Base-by-base conservation (phyloP, 2,113 vertebrate genomes). In the Reinhardtius hippoglossoides region DNA sequence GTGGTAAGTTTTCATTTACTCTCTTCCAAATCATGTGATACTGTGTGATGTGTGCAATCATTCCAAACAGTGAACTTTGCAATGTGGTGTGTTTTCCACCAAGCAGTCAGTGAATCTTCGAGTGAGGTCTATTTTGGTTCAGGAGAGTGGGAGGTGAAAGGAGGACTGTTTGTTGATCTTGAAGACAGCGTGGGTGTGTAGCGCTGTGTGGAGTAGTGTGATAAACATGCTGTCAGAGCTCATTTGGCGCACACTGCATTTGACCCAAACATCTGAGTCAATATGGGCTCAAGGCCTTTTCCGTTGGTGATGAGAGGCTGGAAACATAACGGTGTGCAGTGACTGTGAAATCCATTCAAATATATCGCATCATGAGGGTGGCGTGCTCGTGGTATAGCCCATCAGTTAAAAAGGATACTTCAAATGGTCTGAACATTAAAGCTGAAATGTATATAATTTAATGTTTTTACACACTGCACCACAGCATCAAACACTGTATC, bases 161-260 rank as follows among this genome's bases (percentile, higher is more conserved):
- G 63, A 79, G 70, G 82, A 58, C 86, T 92, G 86, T 91, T 91
- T 89, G 83, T 91, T 91, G 86, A 71, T 84, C 83, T 78, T 71
- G 68, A 83, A 75, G 88, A 83, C 81, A n/a, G 83, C 74, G 89
- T 91, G 90, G 90, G 90, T 69, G 91, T 90, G 83, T 71, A 58
- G 80, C 75, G 74, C 85, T 77, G 87, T 85, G 87, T 91, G 90
- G 86, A 82, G 76, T 75, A 57, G 76, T 79, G 82, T 70, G 88
- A 92, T 87, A 90, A 90, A 90, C 83, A 89, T 67, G 83, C 87
- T 83, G 90, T 88, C 85, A 84, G 88, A 91, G 92, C 89, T 91
- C 87, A 87, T 89, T 88, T 91, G 81, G 85, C 86, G 54, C 85
- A 87, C 78, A 87, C 74, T 62, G 67, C 81, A 35, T 84, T 35